A percentile compares a stretch with the other conserved stretches of the same genome.
These are phyloP conservation scores for Haliclona indistincta DNA, from an alignment of 37 sponge, comb jelly and placozoan genomes.

Conservation along the genomic window DNA sequence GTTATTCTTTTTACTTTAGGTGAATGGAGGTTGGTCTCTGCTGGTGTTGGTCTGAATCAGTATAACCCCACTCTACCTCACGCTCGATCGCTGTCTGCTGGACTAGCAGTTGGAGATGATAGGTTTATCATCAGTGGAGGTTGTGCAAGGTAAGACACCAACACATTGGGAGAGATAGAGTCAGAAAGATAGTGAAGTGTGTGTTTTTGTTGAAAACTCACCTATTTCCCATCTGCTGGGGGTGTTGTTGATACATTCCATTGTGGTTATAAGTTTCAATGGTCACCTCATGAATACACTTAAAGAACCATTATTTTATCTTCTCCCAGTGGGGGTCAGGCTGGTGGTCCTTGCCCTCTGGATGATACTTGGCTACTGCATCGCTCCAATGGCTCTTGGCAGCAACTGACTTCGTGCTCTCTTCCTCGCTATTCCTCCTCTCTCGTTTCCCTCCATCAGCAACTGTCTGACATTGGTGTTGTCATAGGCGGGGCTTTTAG, in stretches of 20 bases:
- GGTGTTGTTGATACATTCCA: too few species aligned
- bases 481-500: background rate
- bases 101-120: slow-evolving; percentile 16
- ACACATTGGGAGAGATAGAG: background rate
- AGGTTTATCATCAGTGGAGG: slow-evolving; percentile 69
- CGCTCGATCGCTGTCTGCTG: slow-evolving; percentile 50
- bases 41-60: slow-evolving; percentile 51
- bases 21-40: slow-evolving; percentile 29
- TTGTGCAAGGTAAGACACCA: slow-evolving; percentile 44
- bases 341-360: slow-evolving; percentile 58
- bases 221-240: background rate
- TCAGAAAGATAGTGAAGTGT: background rate
- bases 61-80: slow-evolving; percentile 65
- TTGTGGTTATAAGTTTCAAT: background rate
- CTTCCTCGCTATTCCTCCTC: background rate
- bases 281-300: background rate
- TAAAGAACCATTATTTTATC: background rate
- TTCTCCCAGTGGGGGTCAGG: slow-evolving; percentile 47
- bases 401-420: slow-evolving; percentile 13
- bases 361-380: slow-evolving; percentile 26
- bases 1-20: background rate
- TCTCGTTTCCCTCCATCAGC: background rate
- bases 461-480: background rate
- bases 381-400: slow-evolving; percentile 4
- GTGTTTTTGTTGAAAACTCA: background rate